phyloP scores from a whole-genome alignment of 1,140 invertebrate genomes.

The Megalonaias nervosa region DNA sequence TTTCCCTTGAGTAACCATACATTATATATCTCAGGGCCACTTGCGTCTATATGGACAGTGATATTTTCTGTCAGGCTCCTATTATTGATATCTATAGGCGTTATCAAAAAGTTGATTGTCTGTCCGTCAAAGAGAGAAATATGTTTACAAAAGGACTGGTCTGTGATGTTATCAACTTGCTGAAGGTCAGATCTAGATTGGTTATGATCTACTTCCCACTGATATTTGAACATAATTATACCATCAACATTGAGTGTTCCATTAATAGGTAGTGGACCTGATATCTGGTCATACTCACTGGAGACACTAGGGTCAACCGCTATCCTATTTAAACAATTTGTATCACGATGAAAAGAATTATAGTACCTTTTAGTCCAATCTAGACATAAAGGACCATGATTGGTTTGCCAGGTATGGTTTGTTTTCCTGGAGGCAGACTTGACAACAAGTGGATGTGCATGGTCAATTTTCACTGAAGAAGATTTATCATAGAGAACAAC shows the following conservation, averaged over 20 bases:
- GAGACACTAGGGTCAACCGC: conserved; percentile 23
- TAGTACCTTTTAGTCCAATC: conserved; percentile 16
- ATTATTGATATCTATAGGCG: conserved; percentile 35
- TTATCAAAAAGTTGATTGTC: conserved; percentile 31
- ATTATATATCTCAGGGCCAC: conserved; percentile 33
- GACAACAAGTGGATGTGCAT: neutral
- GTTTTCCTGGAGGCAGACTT: conserved; percentile 7
- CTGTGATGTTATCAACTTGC: conserved; percentile 13
- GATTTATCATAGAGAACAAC: conserved; percentile 15
- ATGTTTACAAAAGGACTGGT: conserved; percentile 20
- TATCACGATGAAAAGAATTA: conserved; percentile 16
- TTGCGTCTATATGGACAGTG: conserved; percentile 39
- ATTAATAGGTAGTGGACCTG: conserved; percentile 35
- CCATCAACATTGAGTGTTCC: conserved; percentile 49
- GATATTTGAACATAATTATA: conserved; percentile 28
- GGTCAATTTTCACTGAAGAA: neutral
- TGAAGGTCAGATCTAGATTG: neutral
- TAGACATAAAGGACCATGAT: conserved; percentile 18
- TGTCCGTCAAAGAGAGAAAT: conserved; percentile 38
- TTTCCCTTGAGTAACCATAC: conserved; percentile 28
- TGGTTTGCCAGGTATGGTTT: conserved; percentile 21
- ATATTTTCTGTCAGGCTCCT: conserved; percentile 31
- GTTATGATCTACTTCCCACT: neutral
- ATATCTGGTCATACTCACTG: conserved; percentile 45
- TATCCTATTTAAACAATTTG: conserved; percentile 28